Evolutionary conservation across 2,888 invertebrate species (phyloP).

Genomic region (Rhodophaea formosa): DNA sequence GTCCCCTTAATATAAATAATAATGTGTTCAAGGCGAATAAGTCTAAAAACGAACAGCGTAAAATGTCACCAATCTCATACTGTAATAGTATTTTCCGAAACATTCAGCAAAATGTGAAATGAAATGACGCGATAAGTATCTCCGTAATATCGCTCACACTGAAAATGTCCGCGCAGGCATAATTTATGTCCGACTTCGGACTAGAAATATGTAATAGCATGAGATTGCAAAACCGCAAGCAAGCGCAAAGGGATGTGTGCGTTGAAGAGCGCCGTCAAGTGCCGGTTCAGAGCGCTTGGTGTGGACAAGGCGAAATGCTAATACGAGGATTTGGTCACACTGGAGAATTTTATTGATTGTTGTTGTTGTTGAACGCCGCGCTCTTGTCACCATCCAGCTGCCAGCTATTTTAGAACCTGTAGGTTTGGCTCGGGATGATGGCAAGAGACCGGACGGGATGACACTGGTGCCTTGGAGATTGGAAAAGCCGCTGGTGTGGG

Average conservation of each 20-base stretch:
- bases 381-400: too few species aligned
- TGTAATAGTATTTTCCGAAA: neutral
- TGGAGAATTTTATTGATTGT: too few species aligned
- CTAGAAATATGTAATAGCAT: conserved; percentile 8
- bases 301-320: conserved; percentile 14
- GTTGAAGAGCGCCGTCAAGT: conserved; percentile 16
- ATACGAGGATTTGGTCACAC: neutral
- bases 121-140: conserved; percentile 15
- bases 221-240: conserved; percentile 12
- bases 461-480: too few species aligned
- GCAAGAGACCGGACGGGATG: too few species aligned
- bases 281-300: conserved; percentile 2
- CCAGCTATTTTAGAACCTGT: too few species aligned
- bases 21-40: too few species aligned
- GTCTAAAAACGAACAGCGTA: neutral
- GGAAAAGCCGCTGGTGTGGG: too few species aligned
- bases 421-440: too few species aligned
- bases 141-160: conserved; percentile 17
- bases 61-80: neutral
- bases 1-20: too few species aligned
- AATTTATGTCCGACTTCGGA: conserved; percentile 12
- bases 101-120: conserved; percentile 11
- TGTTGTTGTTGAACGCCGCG: too few species aligned
- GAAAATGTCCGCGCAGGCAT: conserved; percentile 11
- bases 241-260: conserved; percentile 6